Conservation (phyloP, 2,797 vertebrate genomes). For the Lycodopsis pacificus region DNA sequence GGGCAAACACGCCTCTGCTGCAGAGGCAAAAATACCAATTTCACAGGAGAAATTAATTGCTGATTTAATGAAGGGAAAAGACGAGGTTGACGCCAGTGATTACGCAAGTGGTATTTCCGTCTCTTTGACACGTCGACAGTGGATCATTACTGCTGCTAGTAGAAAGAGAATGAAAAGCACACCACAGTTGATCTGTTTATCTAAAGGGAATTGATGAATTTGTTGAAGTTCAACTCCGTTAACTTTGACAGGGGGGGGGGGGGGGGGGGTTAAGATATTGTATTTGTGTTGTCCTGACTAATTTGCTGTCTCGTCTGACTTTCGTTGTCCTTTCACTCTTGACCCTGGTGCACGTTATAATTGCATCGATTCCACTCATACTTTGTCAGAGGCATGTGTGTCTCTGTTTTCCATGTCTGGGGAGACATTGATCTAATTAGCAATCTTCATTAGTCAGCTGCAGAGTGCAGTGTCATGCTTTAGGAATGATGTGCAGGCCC, state of each 20-base stretch:
- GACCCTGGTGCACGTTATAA: conserved; percentile 67
- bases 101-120: conserved; percentile 11
- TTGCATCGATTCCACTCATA: conserved; percentile 75
- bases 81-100: conserved; percentile 10
- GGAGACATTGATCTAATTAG: conserved; percentile 81
- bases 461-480: conserved; percentile 77
- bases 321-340: conserved; percentile 68
- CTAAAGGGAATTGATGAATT: not conserved
- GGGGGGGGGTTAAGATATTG: conserved; percentile 5
- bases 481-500: conserved; percentile 73
- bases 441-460: conserved; percentile 80
- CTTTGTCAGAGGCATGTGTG: conserved; percentile 65
- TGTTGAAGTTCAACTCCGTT: not conserved
- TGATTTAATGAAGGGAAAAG: not conserved
- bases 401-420: conserved; percentile 74
- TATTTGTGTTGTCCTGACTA: conserved; percentile 45
- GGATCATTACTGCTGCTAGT: not conserved
- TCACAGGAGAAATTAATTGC: not conserved
- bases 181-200: not conserved
- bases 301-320: conserved; percentile 58
- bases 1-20: conserved; percentile 2
- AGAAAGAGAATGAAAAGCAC: not conserved
- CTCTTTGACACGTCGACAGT: not conserved
- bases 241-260: not conserved
- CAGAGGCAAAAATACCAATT: not conserved